Evolutionary conservation across 2,797 vertebrate species (phyloP).

Genomic region (Mycteria americana): DNA sequence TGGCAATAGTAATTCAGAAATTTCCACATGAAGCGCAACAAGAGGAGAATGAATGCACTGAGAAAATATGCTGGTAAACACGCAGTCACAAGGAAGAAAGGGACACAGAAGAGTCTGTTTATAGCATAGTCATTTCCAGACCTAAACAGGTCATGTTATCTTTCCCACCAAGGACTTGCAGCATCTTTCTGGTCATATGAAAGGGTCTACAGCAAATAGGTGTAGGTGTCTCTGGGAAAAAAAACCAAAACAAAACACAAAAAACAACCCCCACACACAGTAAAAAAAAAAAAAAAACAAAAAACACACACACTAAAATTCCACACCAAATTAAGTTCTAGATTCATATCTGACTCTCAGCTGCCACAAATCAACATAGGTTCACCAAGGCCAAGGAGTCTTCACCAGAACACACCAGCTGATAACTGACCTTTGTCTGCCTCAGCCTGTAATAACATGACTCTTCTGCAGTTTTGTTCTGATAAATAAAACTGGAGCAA

Average conservation of each 20-base stretch:
- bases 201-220: neutral
- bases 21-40: neutral
- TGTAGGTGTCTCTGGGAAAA: neutral
- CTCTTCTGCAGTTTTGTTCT: neutral
- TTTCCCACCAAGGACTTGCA: neutral
- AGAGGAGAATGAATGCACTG: neutral
- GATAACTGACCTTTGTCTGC: neutral
- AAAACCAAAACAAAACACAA: neutral
- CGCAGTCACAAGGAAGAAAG: neutral
- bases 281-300: neutral
- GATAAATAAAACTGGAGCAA: neutral
- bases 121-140: neutral
- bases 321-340: neutral
- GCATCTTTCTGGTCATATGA: neutral
- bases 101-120: neutral
- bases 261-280: neutral
- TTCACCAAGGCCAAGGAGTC: neutral
- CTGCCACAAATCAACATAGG: neutral
- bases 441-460: neutral
- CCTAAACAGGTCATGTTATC: neutral
- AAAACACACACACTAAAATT: neutral
- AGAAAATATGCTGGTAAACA: neutral
- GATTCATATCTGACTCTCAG: neutral
- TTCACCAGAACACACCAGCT: neutral
- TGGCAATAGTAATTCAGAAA: neutral